Percentiles rank a stretch among this genome's conserved stretches.
These are phyloP conservation scores for Cephus sareptanus DNA, from an alignment of 2,888 invertebrate genomes.

Conservation along the genomic window DNA sequence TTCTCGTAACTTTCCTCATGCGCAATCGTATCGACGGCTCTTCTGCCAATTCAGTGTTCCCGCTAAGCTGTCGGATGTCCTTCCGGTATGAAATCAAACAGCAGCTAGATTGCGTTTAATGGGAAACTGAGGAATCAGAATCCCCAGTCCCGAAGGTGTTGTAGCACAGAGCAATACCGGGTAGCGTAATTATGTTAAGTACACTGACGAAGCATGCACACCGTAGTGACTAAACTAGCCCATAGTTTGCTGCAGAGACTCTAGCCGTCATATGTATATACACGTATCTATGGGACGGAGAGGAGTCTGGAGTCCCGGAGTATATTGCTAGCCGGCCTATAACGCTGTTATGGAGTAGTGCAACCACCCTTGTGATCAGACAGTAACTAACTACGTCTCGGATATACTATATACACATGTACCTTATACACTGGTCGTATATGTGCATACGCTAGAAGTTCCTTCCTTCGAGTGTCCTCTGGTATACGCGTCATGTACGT, in stretches of 20 bases:
- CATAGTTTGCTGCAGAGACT: constrained; percentile 17
- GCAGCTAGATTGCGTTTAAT: background rate
- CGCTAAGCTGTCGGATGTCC: background rate
- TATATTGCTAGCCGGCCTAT: constrained; percentile 33
- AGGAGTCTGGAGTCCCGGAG: constrained; percentile 14
- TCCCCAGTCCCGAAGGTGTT: background rate
- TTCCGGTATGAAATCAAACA: background rate
- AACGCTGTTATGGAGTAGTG: constrained; percentile 56
- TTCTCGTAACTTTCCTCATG: background rate
- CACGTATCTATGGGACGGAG: constrained; percentile 1
- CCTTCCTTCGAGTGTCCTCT: background rate
- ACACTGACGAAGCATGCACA: constrained; percentile 44
- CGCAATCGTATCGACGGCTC: background rate
- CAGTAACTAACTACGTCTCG: constrained; percentile 51
- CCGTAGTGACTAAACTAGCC: constrained; percentile 38
- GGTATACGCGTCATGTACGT: background rate
- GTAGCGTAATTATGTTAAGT: constrained; percentile 58
- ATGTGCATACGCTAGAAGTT: background rate
- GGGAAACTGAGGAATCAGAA: background rate
- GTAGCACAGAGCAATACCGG: background rate
- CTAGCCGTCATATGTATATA: background rate
- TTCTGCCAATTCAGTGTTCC: background rate
- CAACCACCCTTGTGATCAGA: constrained; percentile 56
- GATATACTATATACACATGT: constrained; percentile 24
- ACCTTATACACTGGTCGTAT: constrained; percentile 27